A percentile compares a stretch with the other conserved stretches of the same genome.
Evolutionary conservation across 2,888 invertebrate species (phyloP).

Genomic region (Micoletzkya japonica): DNA sequence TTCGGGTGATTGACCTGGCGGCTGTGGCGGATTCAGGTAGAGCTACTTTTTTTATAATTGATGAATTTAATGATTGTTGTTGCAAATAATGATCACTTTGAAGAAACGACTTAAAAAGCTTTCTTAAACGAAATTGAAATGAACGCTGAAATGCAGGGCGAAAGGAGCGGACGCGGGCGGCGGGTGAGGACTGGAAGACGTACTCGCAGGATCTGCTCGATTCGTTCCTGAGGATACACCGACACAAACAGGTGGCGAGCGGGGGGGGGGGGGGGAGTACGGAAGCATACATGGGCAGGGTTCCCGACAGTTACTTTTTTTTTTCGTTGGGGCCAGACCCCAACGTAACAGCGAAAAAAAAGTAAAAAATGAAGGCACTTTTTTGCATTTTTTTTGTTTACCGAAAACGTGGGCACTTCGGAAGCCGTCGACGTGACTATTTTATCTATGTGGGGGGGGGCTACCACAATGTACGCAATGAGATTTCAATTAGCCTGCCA

Average conservation of each 20-base stretch:
- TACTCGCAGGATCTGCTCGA: constrained; percentile 38
- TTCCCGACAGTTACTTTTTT: too few species aligned
- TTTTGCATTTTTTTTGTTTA: too few species aligned
- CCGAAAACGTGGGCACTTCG: too few species aligned
- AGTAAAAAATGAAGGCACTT: too few species aligned
- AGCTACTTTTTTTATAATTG: background rate
- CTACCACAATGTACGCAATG: too few species aligned
- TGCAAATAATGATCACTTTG: background rate
- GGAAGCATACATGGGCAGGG: too few species aligned
- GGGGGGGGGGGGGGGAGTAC: background rate
- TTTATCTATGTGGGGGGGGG: too few species aligned
- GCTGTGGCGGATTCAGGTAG: constrained; percentile 12
- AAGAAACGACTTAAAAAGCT: background rate
- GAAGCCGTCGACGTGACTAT: too few species aligned
- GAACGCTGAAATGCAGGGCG: background rate
- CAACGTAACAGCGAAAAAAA: too few species aligned
- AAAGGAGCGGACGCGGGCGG: constrained; percentile 66
- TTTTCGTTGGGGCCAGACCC: too few species aligned
- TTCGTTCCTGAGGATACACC: constrained; percentile 40
- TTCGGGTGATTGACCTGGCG: constrained; percentile 13
- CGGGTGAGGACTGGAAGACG: constrained; percentile 70
- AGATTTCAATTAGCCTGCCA: too few species aligned
- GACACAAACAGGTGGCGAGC: constrained; percentile 33
- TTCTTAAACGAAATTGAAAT: background rate
- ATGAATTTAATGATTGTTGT: background rate